Base-by-base conservation (phyloP, 2,888 invertebrate species). In the Chromoteleia sp. region DNA sequence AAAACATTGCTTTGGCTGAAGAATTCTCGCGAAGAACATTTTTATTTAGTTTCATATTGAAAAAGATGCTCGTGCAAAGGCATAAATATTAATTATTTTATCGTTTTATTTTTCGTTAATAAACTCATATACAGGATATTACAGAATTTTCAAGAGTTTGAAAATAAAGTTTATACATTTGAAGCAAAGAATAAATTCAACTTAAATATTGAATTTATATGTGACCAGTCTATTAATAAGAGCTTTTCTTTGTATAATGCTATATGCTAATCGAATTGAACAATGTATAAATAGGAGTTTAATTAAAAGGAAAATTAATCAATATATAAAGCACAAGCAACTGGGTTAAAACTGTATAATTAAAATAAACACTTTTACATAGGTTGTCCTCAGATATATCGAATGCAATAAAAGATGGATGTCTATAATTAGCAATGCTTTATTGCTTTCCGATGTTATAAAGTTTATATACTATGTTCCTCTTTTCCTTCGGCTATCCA, bases 251-350 rank as follows among this genome's bases (percentile, higher is more conserved):
- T 21, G 21, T 48, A 48, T 48, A 21, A 19, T 15, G 21, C n/a
- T 19, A 21, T 48, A 21, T 6, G 2, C n/a, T 21, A 48, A 48
- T 48, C 19, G 48, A 48, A n/a, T 21, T 12, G 8, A 48, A 48
- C 21, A 48, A 21, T n/a, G 21, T 48, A 21, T 48, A 48, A 48
- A 48, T 48, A 48, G 21, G 21, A 21, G 48, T 48, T 48, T 25
- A 48, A 48, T 48, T 21, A 48, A 48, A 48, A 48, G 21, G 48
- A 48, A 48, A 48, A 6, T 48, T 48, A 48, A 21, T 48, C 48
- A 48, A 48, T 48, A 48, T 21, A 10, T 25, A 48, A 25, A 10
- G n/a, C 19, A n/a, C 48, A 21, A 48, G 48, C n/a, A 48, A 48
- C 21, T 48, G 48, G 21, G 21, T 29, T 50, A n/a, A 50, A 50